Conservation (phyloP, 2,113 vertebrate species). For the Syngnathus typhle region DNA sequence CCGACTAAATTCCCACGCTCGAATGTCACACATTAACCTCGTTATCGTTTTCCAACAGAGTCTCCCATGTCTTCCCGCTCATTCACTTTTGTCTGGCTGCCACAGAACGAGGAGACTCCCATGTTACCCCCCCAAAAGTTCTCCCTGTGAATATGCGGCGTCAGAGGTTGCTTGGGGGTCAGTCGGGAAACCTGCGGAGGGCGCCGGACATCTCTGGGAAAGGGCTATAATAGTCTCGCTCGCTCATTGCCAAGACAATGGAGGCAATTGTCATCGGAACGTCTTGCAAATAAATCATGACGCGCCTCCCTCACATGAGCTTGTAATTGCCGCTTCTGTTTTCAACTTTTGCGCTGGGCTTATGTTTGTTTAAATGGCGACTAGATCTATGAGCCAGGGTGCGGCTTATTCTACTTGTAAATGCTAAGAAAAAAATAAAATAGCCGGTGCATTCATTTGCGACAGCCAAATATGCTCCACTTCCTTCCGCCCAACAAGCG, state of each 20-base stretch:
- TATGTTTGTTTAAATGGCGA: neutral
- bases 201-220: constrained; percentile 57
- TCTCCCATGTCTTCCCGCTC: constrained; percentile 37
- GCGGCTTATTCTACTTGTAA: neutral
- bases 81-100: constrained; percentile 51
- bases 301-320: constrained; percentile 18
- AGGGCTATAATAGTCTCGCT: constrained; percentile 40
- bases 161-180: constrained; percentile 61
- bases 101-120: constrained; percentile 38
- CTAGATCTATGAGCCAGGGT: too few species aligned
- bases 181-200: constrained; percentile 54
- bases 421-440: neutral
- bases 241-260: constrained; percentile 47
- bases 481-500: constrained; percentile 15
- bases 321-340: constrained; percentile 16
- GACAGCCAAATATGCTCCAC: constrained; percentile 24
- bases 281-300: constrained; percentile 39
- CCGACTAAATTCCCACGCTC: constrained; percentile 56
- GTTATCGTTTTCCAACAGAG: constrained; percentile 39
- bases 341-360: neutral
- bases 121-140: constrained; percentile 4
- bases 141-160: constrained; percentile 37
- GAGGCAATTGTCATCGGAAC: constrained; percentile 38
- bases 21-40: constrained; percentile 61
- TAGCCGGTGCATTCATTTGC: constrained; percentile 26